Base-by-base conservation (phyloP, 2,113 vertebrate species). In the Eulacestoma nigropectus region DNA sequence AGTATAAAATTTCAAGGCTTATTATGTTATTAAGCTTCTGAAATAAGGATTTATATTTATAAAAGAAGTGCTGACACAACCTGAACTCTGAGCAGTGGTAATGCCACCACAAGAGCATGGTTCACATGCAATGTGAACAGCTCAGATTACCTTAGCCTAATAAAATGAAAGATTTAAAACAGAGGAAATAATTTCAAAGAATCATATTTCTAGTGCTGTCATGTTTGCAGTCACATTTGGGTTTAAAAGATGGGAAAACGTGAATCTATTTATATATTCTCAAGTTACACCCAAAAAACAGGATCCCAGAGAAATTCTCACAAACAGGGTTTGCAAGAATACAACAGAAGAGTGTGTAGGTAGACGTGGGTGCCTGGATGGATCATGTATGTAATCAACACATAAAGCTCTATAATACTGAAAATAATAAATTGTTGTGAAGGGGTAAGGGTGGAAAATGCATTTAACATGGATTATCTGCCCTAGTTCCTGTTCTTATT, bases 401-500 rank as follows among this genome's bases (percentile, higher is more conserved):
- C 52, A 46, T 82, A 83, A 92, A 72, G 44, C 37, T 90, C 47
- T 69, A 16, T n/a, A 79, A 77, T 21, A 56, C 73, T 81, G 81
- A 70, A 95, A 87, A 96, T 79, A 95, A 95, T 73, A 68, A 86
- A 77, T 59, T 83, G 76, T 87, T 93, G 76, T 70, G 87, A 94
- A 95, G 41, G 65, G 47, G 73, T 79, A 94, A 88, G 69, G 91
- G 94, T 95, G 68, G 90, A 90, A 97, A 96, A 90, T 94, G 90
- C 91, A 87, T 94, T 94, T 96, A 95, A 90, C 73, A 88, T 60
- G 90, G 93, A 93, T 96, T 97, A 92, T 86, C 94, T 97, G 96
- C 67, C 93, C 94, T 95, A 92, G 93, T 97, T 97, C 95, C 90
- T 90, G 94, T 91, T 96, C 93, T 92, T 95, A 96, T 96, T 93